A percentile compares a stretch with the other conserved stretches of the same genome.
phyloP scores from a whole-genome alignment of 30 jellyfish, hydroid and myxozoan species.

The Rhopilema esculentum region DNA sequence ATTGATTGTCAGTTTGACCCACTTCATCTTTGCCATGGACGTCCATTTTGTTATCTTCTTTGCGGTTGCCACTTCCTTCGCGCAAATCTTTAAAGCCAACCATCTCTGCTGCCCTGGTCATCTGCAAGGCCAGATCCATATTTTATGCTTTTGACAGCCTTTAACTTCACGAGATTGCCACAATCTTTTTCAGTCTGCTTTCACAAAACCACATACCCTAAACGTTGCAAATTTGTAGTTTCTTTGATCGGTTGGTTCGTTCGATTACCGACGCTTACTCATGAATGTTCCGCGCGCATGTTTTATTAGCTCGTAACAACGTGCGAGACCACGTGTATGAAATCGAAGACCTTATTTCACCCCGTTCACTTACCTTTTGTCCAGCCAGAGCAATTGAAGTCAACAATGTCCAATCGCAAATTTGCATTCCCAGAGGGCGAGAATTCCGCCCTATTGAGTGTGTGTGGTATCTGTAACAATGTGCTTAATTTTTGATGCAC shows the following conservation, averaged over 20 bases:
- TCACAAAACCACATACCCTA: too few relatives aligned
- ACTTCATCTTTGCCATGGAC: neutral
- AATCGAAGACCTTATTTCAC: too few relatives aligned
- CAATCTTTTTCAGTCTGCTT: too few relatives aligned
- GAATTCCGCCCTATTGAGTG: neutral
- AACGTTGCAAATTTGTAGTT: too few relatives aligned
- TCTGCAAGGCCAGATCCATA: neutral
- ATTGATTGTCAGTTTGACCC: slow-evolving; percentile 57
- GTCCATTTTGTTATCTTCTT: neutral
- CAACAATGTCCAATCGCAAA: neutral
- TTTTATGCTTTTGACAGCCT: neutral
- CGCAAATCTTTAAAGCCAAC: neutral
- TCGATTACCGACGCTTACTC: too few relatives aligned
- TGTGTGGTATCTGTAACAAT: neutral
- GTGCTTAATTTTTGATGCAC: neutral
- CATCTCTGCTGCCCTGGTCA: neutral
- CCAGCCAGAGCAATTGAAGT: neutral
- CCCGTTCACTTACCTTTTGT: neutral
- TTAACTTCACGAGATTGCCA: neutral
- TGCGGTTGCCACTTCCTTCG: neutral
- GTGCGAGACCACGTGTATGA: too few relatives aligned
- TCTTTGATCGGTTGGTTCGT: too few relatives aligned
- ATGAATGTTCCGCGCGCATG: too few relatives aligned
- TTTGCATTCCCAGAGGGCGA: neutral
- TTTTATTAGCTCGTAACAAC: too few relatives aligned